These are phyloP conservation scores for Urosaurus nigricauda DNA, from an alignment of 2,797 vertebrate genomes.

Conservation along the genomic window DNA sequence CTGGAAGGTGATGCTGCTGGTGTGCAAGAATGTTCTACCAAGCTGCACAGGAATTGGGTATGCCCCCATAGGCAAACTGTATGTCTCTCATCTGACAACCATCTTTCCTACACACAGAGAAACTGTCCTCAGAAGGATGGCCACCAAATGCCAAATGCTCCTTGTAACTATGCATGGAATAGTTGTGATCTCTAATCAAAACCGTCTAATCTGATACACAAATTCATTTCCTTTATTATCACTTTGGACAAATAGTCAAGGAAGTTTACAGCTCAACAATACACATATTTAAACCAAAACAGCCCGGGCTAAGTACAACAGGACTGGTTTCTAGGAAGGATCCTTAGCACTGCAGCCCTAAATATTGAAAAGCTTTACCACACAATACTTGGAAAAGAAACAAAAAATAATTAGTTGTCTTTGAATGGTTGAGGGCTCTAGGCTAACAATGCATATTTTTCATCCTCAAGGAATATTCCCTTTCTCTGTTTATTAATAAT, in stretches of 20 bases:
- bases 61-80: too few species aligned
- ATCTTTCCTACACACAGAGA: too few species aligned
- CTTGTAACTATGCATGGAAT: too few species aligned
- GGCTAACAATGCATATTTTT: background rate
- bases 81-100: too few species aligned
- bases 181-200: background rate
- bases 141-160: too few species aligned
- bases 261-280: constrained; percentile 10
- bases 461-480: constrained; percentile 23
- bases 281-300: background rate
- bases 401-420: constrained; percentile 45
- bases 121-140: too few species aligned
- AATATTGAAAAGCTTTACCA: constrained; percentile 18
- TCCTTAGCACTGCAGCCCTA: background rate
- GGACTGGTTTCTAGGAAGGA: constrained; percentile 1
- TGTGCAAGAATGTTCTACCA: too few species aligned
- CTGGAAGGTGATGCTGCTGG: too few species aligned
- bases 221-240: background rate
- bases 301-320: background rate
- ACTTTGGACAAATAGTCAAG: constrained; percentile 44
- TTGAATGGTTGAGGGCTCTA: constrained; percentile 27
- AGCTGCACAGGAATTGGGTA: too few species aligned
- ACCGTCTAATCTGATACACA: background rate
- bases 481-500: constrained; percentile 40
- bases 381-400: constrained; percentile 37